Evolutionary conservation across 2,797 vertebrate genomes (phyloP).

Genomic region (Zalophus californianus): DNA sequence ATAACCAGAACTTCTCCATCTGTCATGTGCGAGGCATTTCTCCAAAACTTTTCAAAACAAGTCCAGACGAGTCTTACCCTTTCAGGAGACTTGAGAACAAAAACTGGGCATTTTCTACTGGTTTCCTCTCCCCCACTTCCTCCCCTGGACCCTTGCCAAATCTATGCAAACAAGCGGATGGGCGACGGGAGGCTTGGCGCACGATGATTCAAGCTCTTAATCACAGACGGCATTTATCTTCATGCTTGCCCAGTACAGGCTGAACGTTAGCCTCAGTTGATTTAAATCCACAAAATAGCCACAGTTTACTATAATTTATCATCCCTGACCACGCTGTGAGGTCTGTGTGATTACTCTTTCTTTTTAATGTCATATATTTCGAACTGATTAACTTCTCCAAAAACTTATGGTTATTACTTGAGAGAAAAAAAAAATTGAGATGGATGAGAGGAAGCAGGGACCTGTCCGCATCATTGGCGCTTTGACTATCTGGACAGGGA

Average conservation of each 20-base stretch:
- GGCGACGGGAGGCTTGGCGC: background rate
- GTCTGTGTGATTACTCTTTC: background rate
- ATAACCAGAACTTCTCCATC: conserved; percentile 6
- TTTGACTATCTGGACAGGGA: background rate
- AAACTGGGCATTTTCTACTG: conserved; percentile 41
- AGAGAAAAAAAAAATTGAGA: background rate
- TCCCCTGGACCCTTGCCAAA: background rate
- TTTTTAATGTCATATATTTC: background rate
- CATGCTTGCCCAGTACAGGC: background rate
- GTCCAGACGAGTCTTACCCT: background rate
- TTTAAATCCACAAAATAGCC: conserved; percentile 35
- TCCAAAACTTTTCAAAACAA: conserved; percentile 62
- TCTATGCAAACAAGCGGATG: background rate
- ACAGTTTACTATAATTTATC: background rate
- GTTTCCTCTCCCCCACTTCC: background rate
- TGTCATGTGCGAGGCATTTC: conserved; percentile 15
- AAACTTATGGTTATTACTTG: background rate
- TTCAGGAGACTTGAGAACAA: background rate
- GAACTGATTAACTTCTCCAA: conserved; percentile 13
- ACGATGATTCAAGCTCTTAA: background rate
- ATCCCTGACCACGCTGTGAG: background rate
- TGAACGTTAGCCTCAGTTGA: background rate
- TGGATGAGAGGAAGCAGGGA: background rate
- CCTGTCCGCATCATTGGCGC: background rate
- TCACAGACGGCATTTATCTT: background rate